Evolutionary conservation across 2,888 invertebrate species (phyloP).

Genomic region (Alcis repandata): DNA sequence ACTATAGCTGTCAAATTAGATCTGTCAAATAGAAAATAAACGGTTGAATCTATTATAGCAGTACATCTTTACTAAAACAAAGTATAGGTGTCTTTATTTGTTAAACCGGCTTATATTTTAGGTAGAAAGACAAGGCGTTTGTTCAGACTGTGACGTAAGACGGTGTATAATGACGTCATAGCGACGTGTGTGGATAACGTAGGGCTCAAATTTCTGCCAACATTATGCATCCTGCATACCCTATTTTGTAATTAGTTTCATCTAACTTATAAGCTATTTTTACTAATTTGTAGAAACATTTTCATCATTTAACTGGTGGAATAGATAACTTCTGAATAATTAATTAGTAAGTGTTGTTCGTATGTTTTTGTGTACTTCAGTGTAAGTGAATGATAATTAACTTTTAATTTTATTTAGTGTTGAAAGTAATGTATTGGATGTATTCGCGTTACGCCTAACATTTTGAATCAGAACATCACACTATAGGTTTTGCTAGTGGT

Average conservation of each 20-base stretch:
- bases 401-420: background rate
- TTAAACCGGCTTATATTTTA: too few relatives aligned
- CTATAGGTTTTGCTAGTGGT: slow-evolving; percentile 4
- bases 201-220: slow-evolving; percentile 13
- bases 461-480: slow-evolving; percentile 14
- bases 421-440: background rate
- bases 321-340: background rate
- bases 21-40: too few relatives aligned
- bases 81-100: too few relatives aligned
- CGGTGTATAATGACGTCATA: too few relatives aligned
- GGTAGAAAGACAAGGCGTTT: too few relatives aligned
- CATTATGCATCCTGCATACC: background rate
- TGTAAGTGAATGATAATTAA: slow-evolving; percentile 1
- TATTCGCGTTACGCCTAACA: background rate
- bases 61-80: too few relatives aligned
- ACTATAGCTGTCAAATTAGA: too few relatives aligned
- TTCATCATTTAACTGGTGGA: too few relatives aligned
- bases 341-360: slow-evolving; percentile 23
- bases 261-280: background rate
- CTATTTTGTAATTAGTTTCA: background rate
- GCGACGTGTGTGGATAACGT: too few relatives aligned
- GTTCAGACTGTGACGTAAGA: too few relatives aligned
- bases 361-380: background rate
- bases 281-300: background rate
- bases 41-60: too few relatives aligned